Conservation (phyloP, 2,888 invertebrate genomes). For the Lasius platythorax region DNA sequence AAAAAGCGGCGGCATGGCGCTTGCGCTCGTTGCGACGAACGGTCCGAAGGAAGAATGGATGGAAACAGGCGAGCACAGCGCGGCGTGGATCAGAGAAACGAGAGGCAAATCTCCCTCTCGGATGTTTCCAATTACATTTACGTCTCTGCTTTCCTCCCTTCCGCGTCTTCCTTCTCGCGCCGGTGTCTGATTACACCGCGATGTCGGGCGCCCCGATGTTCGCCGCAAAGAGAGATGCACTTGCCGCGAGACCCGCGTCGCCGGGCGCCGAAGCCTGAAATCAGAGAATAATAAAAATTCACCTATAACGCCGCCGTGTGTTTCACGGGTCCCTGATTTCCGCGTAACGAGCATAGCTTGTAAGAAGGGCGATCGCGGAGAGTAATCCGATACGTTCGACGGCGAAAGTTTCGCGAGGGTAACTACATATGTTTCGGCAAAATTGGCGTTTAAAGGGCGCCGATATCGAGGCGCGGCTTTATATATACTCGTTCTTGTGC, state of each 20-base stretch:
- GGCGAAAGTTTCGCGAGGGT: slow-evolving; percentile 23
- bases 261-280: slow-evolving; percentile 70
- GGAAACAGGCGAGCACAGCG: slow-evolving; percentile 54
- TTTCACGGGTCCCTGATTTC: slow-evolving; percentile 55
- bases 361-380: slow-evolving; percentile 56
- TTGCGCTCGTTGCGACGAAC: slow-evolving; percentile 43
- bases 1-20: slow-evolving; percentile 57
- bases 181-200: slow-evolving; percentile 86
- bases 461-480: not conserved
- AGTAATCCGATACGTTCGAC: slow-evolving; percentile 65
- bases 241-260: slow-evolving; percentile 74
- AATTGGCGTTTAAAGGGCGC: slow-evolving; percentile 13
- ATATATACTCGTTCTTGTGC: not conserved
- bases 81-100: slow-evolving; percentile 81
- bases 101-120: slow-evolving; percentile 71
- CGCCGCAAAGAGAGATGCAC: slow-evolving; percentile 78
- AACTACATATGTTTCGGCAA: slow-evolving; percentile 12
- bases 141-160: slow-evolving; percentile 63
- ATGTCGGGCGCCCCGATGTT: slow-evolving; percentile 81
- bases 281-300: slow-evolving; percentile 71
- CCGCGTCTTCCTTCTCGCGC: slow-evolving; percentile 50
- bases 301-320: slow-evolving; percentile 54
- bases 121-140: slow-evolving; percentile 84
- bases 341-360: slow-evolving; percentile 62
- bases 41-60: slow-evolving; percentile 55